Evolutionary conservation across 35 echinoderm and acorn worm genomes (phyloP).

Genomic region (Heliocidaris tuberculata): DNA sequence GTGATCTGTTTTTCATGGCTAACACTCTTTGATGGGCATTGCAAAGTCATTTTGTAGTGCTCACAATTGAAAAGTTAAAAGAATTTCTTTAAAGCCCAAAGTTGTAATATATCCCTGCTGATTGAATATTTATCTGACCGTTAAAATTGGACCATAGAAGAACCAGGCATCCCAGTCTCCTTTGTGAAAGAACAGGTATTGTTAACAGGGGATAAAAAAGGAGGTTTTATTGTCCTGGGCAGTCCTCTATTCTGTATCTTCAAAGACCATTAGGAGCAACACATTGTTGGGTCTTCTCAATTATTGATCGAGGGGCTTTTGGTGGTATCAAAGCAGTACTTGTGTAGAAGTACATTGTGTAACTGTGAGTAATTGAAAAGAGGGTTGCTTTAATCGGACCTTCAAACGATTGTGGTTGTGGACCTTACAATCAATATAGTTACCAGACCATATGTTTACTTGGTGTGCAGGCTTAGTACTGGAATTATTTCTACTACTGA

Average conservation of each 20-base stretch:
- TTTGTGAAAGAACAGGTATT: neutral
- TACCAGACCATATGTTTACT: neutral
- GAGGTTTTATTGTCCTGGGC: neutral
- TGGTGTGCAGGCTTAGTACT: neutral
- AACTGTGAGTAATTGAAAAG: neutral
- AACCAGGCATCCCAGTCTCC: neutral
- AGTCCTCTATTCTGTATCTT: neutral
- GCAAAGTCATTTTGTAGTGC: neutral
- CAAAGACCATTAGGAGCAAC: neutral
- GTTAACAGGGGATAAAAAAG: too few species aligned
- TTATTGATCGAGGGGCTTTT: neutral
- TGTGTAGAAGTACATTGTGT: neutral
- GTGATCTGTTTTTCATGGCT: neutral
- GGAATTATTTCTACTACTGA: neutral
- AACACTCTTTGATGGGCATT: neutral
- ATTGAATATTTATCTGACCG: neutral
- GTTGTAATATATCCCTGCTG: neutral
- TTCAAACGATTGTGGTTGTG: neutral
- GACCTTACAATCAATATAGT: neutral
- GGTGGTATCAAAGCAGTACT: neutral
- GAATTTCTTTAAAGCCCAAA: neutral
- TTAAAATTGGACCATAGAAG: neutral
- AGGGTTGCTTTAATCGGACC: neutral
- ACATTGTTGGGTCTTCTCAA: neutral
- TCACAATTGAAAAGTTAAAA: neutral